Evolutionary conservation across 2,888 invertebrate species (phyloP), one percentile per base, ranked within the genome.

Genomic region (Fragum sueziense): DNA sequence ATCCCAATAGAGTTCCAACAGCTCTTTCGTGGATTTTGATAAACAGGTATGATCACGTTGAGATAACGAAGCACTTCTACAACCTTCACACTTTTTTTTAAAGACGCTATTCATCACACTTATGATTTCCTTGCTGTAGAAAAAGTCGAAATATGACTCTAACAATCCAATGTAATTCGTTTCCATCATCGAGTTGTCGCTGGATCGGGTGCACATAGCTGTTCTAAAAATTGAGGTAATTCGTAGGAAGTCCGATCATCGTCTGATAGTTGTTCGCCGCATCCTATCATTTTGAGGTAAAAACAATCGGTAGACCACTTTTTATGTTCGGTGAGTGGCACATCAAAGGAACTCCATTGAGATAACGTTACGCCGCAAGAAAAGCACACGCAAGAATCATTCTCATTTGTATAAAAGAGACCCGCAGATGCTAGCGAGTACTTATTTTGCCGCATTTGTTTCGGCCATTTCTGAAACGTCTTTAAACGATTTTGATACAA

Each of bases 71-170:
- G 22, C 34, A 22, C 1, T 31, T 33, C 37, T 29, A 59, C 70
- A 70, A n/a, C 70, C 57, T 27, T 31, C 27, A 37, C 70, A 70
- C 37, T 70, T 70, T 41, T 22, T 59, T 54, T 59, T 70, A 59
- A 70, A 57, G 22, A 70, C 70, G n/a, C n/a, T 22, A 9, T 17
- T 57, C 70, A 59, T 59, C 17, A 41, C 47, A 20, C 25, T 9
- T 3, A 54, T 54, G 9, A 70, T 37, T 54, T 54, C 57, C 33
- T 59, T 54, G 20, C 57, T 59, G 27, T 57, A 57, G 31, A 70
- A 70, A 68, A 54, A 70, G 33, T 70, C 70, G 37, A 54, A 70
- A 37, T 70, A 70, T n/a, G 70, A 57, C n/a, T 70, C 25, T 22
- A 70, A 59, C 25, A 70, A 37, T 17, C 31, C 7, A 2, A 69